phyloP scores from a whole-genome alignment of 2,888 invertebrate genomes.

The Archips xylosteana region DNA sequence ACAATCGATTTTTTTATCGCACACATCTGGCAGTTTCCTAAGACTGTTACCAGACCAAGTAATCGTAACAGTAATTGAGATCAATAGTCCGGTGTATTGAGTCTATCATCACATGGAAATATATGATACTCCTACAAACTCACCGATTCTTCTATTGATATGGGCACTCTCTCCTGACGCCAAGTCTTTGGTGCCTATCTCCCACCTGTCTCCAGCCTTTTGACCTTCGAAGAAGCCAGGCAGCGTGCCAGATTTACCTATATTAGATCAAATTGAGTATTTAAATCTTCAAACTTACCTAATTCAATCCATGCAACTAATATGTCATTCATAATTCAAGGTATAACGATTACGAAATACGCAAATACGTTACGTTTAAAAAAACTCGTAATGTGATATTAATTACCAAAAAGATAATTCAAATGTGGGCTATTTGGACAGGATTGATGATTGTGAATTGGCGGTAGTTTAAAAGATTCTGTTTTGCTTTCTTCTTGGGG shows the following conservation, averaged over 20 bases:
- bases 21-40: too few species aligned
- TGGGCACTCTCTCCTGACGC: constrained; percentile 70
- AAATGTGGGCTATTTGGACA: constrained; percentile 62
- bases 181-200: constrained; percentile 58
- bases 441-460: constrained; percentile 60
- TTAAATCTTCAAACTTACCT: not conserved
- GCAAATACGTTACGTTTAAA: not conserved
- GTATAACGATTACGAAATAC: not conserved
- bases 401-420: constrained; percentile 59
- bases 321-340: too few species aligned
- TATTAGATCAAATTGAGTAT: constrained; percentile 1
- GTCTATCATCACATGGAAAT: not conserved
- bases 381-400: not conserved
- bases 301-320: too few species aligned
- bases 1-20: too few species aligned
- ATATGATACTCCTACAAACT: constrained; percentile 43
- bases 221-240: constrained; percentile 54
- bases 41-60: too few species aligned
- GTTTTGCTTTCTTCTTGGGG: constrained; percentile 48
- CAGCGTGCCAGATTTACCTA: constrained; percentile 50
- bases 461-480: constrained; percentile 67
- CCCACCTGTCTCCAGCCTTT: constrained; percentile 61
- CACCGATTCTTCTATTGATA: constrained; percentile 62
- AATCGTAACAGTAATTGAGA: not conserved
- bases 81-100: not conserved